Evolutionary conservation across 92 coral and sea anemone species (phyloP).

Genomic region (Zoanthus solanderi): DNA sequence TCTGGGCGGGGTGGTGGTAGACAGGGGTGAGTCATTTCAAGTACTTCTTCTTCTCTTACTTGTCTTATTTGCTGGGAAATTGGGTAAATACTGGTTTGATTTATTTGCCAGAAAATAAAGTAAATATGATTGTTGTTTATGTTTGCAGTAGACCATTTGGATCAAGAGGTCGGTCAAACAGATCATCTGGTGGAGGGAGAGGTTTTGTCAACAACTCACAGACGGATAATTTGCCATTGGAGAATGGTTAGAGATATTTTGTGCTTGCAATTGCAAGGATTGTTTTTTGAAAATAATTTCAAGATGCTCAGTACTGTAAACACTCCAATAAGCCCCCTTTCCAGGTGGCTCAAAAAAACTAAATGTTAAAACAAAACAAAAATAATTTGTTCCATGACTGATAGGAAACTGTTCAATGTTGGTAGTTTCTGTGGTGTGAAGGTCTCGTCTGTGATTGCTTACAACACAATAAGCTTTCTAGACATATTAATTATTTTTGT

Average conservation of each 20-base stretch:
- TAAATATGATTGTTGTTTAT: no score
- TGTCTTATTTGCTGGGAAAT: background rate
- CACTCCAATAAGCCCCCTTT: background rate
- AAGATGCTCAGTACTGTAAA: no score
- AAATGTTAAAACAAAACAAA: background rate
- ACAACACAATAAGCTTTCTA: no score
- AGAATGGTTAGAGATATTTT: slow-evolving; percentile 33
- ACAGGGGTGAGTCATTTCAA: slow-evolving; percentile 67
- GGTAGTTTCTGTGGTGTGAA: no score
- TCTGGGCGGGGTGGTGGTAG: slow-evolving; percentile 84
- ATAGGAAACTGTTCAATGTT: no score
- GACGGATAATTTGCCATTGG: slow-evolving; percentile 24
- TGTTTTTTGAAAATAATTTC: background rate
- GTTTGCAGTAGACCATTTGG: slow-evolving; percentile 74
- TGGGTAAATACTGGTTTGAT: background rate
- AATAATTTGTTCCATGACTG: no score
- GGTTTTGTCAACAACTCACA: slow-evolving; percentile 34
- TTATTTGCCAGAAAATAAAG: background rate
- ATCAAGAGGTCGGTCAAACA: slow-evolving; percentile 75
- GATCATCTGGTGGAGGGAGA: slow-evolving; percentile 75
- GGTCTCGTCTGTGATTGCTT: no score
- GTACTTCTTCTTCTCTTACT: background rate
- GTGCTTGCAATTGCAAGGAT: background rate
- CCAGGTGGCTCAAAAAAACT: background rate
- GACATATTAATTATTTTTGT: no score